A percentile compares a stretch with the other conserved stretches of the same genome.
Conservation (phyloP, 37 sponge, comb jelly and placozoan genomes). For the Ephydatia muelleri region DNA sequence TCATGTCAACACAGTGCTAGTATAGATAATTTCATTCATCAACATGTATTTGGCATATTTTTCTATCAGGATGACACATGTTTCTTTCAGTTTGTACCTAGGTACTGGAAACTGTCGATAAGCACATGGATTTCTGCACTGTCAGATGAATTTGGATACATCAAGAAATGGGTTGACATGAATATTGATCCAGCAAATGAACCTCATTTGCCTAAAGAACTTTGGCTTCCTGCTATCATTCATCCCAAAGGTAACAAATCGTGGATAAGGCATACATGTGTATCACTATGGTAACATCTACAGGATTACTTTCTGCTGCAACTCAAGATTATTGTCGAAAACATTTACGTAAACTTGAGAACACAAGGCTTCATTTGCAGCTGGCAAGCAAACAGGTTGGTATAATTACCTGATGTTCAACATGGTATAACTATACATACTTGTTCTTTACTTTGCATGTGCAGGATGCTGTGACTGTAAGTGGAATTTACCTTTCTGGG, state of each 20-base stretch:
- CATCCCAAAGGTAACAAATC: slow-evolving; percentile 5
- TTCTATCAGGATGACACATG: not conserved
- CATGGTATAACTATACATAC: not conserved
- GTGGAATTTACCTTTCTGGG: not conserved
- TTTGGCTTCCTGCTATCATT: slow-evolving; percentile 25
- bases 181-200: not conserved
- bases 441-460: not conserved
- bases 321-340: slow-evolving; percentile 3
- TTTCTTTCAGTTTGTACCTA: not conserved
- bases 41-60: too few species aligned
- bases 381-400: not conserved
- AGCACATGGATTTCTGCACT: not conserved
- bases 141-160: not conserved
- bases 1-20: not conserved
- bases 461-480: not conserved
- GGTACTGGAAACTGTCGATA: not conserved
- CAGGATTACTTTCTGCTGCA: slow-evolving; percentile 12
- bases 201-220: slow-evolving; percentile 10
- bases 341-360: not conserved
- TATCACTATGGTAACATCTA: not conserved
- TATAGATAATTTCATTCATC: not conserved
- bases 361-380: not conserved
- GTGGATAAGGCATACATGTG: not conserved
- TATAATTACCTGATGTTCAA: not conserved
- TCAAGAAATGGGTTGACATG: slow-evolving; percentile 32